Percentiles rank a stretch among this genome's conserved stretches.
phyloP scores from a whole-genome alignment of 1,140 invertebrate genomes.

The Drosophila pseudoananassae region DNA sequence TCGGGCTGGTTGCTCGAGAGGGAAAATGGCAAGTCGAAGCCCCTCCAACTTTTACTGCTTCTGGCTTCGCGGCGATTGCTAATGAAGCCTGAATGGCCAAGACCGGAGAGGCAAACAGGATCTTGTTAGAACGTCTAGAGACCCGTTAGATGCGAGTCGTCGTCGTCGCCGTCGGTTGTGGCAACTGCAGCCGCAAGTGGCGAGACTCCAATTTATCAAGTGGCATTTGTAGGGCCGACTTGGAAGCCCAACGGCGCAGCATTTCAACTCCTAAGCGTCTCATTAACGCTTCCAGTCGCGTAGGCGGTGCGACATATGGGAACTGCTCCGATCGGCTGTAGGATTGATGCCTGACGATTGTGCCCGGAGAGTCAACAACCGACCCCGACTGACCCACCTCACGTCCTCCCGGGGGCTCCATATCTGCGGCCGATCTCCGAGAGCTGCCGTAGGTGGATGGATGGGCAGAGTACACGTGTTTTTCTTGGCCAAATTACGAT shows the following conservation, averaged over 20 bases:
- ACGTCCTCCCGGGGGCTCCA: slow-evolving; percentile 34
- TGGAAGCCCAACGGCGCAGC: slow-evolving; percentile 31
- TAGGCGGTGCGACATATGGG: slow-evolving; percentile 39
- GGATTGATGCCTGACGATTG: slow-evolving; percentile 61
- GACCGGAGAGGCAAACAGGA: slow-evolving; percentile 34
- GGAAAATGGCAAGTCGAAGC: slow-evolving; percentile 19
- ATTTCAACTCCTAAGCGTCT: slow-evolving; percentile 23
- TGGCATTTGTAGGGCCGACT: slow-evolving; percentile 42
- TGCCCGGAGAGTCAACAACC: slow-evolving; percentile 5
- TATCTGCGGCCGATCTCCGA: slow-evolving; percentile 14
- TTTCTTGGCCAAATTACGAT: slow-evolving; percentile 40
- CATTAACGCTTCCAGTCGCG: slow-evolving; percentile 68
- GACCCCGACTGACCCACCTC: slow-evolving; percentile 42
- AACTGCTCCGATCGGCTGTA: slow-evolving; percentile 12
- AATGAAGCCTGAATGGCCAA: slow-evolving; percentile 54
- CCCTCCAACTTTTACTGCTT: slow-evolving; percentile 53
- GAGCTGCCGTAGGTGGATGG: slow-evolving; percentile 3
- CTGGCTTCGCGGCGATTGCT: slow-evolving; percentile 28
- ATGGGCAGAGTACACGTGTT: slow-evolving; percentile 35
- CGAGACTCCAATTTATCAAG: slow-evolving; percentile 71
- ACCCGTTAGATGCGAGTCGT: slow-evolving; percentile 42
- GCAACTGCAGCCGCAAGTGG: slow-evolving; percentile 9
- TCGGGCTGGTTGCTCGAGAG: slow-evolving; percentile 33
- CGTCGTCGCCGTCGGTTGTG: too few species aligned
- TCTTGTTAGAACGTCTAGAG: slow-evolving; percentile 40